Conservation (phyloP, 2,113 vertebrate genomes). For the Motacilla alba region DNA sequence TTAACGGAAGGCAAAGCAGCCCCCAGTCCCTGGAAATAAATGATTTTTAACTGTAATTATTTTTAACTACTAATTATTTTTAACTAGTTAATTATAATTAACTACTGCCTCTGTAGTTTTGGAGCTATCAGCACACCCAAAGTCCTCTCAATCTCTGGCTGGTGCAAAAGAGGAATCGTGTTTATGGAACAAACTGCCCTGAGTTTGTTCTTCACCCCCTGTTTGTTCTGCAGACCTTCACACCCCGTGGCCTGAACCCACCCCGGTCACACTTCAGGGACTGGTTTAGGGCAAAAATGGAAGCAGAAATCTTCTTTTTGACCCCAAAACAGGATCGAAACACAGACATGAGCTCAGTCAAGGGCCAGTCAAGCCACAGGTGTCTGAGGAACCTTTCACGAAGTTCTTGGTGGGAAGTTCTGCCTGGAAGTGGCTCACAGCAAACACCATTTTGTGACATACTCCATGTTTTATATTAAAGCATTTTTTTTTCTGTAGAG, state of each 20-base stretch:
- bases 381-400: background rate
- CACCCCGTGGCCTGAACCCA: background rate
- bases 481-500: background rate
- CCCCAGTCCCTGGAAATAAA: background rate
- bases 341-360: background rate
- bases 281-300: fast-evolving
- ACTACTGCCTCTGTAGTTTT: fast-evolving
- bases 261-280: background rate
- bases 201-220: background rate
- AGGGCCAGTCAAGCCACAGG: background rate
- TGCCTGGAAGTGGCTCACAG: background rate
- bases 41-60: too few species aligned
- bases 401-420: background rate
- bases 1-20: background rate
- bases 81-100: too few species aligned
- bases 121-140: background rate
- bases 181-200: background rate
- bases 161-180: background rate
- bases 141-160: background rate
- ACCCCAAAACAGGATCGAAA: background rate
- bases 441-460: background rate
- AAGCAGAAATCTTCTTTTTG: background rate
- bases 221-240: background rate
- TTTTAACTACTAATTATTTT: too few species aligned
- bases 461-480: fast-evolving